phyloP scores from a whole-genome alignment of 2,113 vertebrate genomes.

The Anser cygnoides region DNA sequence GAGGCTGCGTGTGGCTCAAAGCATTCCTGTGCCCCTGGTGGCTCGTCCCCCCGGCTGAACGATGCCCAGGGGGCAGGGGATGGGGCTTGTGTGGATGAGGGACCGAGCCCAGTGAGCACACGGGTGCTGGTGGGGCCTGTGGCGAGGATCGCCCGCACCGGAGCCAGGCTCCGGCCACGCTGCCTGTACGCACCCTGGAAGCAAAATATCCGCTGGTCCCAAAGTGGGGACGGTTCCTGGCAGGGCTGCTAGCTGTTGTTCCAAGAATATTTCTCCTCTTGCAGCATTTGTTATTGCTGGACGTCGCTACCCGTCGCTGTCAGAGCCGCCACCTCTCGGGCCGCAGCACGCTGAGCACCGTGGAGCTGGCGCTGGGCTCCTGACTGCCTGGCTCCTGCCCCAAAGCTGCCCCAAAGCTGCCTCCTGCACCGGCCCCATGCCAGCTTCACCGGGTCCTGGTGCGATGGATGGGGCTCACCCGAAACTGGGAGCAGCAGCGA shows the following conservation, averaged over 20 bases:
- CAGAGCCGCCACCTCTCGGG: rapidly evolving
- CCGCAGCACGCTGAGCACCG: rapidly evolving
- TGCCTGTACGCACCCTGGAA: not conserved
- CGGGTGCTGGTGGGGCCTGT: not conserved
- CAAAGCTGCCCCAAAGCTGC: not conserved
- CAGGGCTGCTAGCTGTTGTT: not conserved
- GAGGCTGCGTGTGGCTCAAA: not conserved
- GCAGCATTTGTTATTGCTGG: not conserved
- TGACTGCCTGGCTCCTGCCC: not conserved
- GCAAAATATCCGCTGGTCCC: not conserved
- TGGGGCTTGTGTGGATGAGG: rapidly evolving
- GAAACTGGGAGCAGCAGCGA: rapidly evolving
- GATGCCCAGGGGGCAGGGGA: not conserved
- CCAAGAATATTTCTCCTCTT: not conserved
- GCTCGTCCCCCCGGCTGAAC: not conserved
- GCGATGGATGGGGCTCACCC: not conserved
- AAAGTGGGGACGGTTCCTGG: not conserved
- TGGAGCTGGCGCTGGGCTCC: not conserved
- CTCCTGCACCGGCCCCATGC: rapidly evolving
- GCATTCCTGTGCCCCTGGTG: rapidly evolving
- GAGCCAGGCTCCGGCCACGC: not conserved
- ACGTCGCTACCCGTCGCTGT: rapidly evolving
- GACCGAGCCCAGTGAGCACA: not conserved
- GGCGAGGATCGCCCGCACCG: rapidly evolving
- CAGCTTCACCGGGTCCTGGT: not conserved